Base-by-base conservation (phyloP, 2,888 invertebrate species). In the Escarpia spicata region DNA sequence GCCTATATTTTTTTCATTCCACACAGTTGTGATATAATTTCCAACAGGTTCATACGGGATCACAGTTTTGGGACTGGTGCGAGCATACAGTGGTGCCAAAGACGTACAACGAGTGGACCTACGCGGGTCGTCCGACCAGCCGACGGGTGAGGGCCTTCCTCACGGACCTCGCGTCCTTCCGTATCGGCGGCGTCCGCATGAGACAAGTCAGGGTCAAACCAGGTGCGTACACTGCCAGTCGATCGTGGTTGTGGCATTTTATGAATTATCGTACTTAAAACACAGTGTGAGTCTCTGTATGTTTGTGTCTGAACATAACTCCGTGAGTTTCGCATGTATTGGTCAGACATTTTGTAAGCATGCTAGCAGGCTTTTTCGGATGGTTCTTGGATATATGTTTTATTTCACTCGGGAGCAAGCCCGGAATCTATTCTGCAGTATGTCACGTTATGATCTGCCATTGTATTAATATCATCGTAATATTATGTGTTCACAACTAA, bases 131-230 rank as follows among this genome's bases (percentile, higher is more conserved):
- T 4, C 92, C 92, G 19, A 93, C 93, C 26, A 92, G 75, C 1
- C 26, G n/a, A 26, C 45, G 92, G 19, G 91, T 91, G 3, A 43
- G 93, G 6, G 37, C 75, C 4, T 94, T 92, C 93, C 43, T 94
- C 92, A 43, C 43, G 2, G 94, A 94, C 52, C 43, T 44, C 10
- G 90, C 58, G 10, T 93, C 92, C 90, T 94, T 91, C 92, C 60
- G 94, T 6, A 93, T 94, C 52, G 94, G 94, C 15, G 89, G 93
- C 0, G 91, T 91, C 6, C 92, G 93, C 58, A 37, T 94, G 89
- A 90, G 94, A 44, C 94, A 94, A 92, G 90, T 94, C 26, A 43
- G 94, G 6, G 92, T 94, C 0, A 91, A 19, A 45, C 93, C 92
- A 43, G 93, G 94, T 94, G 43, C 31, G 90, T 91, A 37, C 37